Evolutionary conservation across 1,140 invertebrate species (phyloP).

Genomic region (Venustaconcha ellipsiformis): DNA sequence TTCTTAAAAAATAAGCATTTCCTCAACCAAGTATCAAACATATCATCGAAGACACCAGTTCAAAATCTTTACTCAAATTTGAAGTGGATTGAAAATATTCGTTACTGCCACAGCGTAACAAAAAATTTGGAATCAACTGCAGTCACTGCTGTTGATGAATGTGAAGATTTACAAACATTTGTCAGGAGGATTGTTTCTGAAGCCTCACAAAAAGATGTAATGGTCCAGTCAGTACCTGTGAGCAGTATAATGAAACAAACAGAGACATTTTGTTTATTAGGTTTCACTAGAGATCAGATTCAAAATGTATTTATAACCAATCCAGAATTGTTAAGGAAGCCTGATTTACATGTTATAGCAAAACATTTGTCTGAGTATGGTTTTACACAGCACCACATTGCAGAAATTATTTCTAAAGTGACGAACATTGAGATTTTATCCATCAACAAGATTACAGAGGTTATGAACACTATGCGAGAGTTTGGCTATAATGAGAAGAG

Average conservation of each 20-base stretch:
- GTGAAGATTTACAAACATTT: no score
- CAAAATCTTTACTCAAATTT: no score
- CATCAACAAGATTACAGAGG: not conserved
- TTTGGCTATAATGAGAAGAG: slow-evolving; percentile 6
- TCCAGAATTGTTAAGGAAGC: slow-evolving; percentile 8
- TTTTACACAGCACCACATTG: slow-evolving; percentile 4
- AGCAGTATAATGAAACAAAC: not conserved
- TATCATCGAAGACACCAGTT: no score
- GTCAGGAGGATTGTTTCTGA: no score
- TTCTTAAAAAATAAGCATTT: no score
- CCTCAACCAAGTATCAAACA: no score
- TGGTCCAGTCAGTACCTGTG: slow-evolving; percentile 1
- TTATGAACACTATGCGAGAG: slow-evolving; percentile 1
- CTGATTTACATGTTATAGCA: not conserved
- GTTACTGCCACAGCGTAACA: no score
- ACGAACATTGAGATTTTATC: slow-evolving; percentile 4
- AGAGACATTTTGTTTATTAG: not conserved
- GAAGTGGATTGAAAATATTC: no score
- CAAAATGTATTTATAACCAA: not conserved
- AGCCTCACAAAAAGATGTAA: slow-evolving; percentile 15
- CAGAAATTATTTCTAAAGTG: not conserved
- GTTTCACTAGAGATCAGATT: slow-evolving; percentile 6
- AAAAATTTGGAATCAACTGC: no score
- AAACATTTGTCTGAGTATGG: slow-evolving; percentile 1
- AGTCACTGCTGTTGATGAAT: no score